phyloP scores from a whole-genome alignment of 2,797 vertebrate genomes.

The Hydrocynus forskahlii region DNA sequence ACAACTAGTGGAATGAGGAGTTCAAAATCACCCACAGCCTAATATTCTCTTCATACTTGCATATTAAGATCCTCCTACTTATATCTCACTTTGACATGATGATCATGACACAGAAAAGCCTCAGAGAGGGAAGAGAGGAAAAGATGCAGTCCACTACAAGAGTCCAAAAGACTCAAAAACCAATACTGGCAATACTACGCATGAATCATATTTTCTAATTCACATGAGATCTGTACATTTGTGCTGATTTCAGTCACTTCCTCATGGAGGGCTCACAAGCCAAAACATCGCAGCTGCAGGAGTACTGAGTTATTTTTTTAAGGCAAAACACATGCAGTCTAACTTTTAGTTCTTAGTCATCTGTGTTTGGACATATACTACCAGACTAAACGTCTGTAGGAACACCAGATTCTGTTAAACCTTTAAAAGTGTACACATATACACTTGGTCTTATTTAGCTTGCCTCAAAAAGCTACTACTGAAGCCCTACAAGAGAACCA shows the following conservation, averaged over 20 bases:
- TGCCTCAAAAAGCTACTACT: not conserved
- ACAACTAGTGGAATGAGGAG: too few species aligned
- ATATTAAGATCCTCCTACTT: not conserved
- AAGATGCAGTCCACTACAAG: too few species aligned
- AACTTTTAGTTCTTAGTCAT: not conserved
- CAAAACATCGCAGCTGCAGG: not conserved
- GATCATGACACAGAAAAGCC: too few species aligned
- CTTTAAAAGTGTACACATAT: too few species aligned
- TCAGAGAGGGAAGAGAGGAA: too few species aligned
- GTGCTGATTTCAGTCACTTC: not conserved
- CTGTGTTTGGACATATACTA: not conserved
- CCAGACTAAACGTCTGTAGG: not conserved
- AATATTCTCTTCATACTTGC: not conserved
- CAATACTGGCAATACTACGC: not conserved
- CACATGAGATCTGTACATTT: not conserved
- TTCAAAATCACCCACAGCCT: not conserved
- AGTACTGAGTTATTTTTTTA: not conserved
- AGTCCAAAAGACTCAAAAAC: not conserved
- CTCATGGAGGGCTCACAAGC: not conserved
- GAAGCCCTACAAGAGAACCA: not conserved
- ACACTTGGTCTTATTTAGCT: not conserved
- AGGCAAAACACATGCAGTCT: too few species aligned
- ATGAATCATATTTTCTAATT: not conserved
- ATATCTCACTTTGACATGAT: not conserved
- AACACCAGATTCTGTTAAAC: too few species aligned